Evolutionary conservation across 2,888 invertebrate species (phyloP), one percentile per base, ranked within the genome.

Genomic region (Platycheirus rosarum): DNA sequence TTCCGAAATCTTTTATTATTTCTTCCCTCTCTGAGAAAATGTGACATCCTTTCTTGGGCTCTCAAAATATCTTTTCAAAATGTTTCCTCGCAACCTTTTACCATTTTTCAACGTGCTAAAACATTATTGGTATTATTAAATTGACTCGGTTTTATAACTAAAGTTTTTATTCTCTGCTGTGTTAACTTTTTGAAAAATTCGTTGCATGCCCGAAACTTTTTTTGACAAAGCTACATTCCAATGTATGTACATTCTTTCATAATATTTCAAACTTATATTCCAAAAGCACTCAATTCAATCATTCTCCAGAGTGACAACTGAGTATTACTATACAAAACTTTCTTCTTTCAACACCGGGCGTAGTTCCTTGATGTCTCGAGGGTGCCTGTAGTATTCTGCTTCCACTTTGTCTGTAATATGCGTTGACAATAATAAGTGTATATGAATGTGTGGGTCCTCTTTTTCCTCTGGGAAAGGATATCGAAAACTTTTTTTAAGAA

Each of bases 281-380:
- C 60, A 60, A 60, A 42, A 68, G 26, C 60, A 60, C 46, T 68
- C 75, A 75, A 60, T 68, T 49, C 60, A 44, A 75, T 75, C 66
- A 51, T 68, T 68, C 68, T 29, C 51, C 68, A 75, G 68, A 75
- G 68, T 75, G 75, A 66, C 60, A n/a, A 46, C 44, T 51, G 18
- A 60, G 26, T 55, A 68, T 49, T 51, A 60, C 35, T 51, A 18
- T 44, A 16, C 8, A 57, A 16, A 49, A 70, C 60, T 70, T 70
- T 53, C 32, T 57, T 42, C 65, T 57, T 29, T 23, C 48, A 49
- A 48, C 65, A 23, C 26, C 35, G 8, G n/a, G 16, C 20, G 26
- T 18, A 44, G 70, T 71, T 42, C 8, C 26, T 8, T 4, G 32
- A 29, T 55, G 40, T 18, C 69, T 46, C 29, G 2, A n/a, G 65